Evolutionary conservation across 2,888 invertebrate species (phyloP).

Genomic region (Cataglyphis albicans): DNA sequence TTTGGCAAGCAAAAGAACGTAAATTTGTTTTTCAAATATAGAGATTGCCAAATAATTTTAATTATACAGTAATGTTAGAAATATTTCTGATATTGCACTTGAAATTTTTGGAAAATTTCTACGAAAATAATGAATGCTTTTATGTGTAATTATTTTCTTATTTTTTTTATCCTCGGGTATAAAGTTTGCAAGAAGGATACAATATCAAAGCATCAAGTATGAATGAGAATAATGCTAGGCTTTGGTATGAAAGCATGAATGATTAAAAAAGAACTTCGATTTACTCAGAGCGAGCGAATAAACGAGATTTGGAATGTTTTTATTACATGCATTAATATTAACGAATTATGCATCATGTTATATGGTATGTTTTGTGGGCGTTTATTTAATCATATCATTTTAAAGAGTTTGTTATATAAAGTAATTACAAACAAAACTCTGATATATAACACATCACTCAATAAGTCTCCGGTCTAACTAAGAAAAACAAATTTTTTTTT

Average conservation of each 20-base stretch:
- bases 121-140: neutral
- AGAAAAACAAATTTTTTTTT: no score
- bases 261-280: neutral
- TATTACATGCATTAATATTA: neutral
- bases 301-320: neutral
- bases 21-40: conserved; percentile 10
- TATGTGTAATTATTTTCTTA: neutral
- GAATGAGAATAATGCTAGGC: conserved; percentile 18
- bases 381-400: conserved; percentile 17
- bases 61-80: neutral
- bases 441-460: neutral
- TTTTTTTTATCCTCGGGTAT: neutral
- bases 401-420: conserved; percentile 1
- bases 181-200: neutral
- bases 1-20: neutral
- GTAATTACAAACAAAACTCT: neutral
- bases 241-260: conserved; percentile 10
- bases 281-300: neutral
- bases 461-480: no score
- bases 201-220: conserved; percentile 10
- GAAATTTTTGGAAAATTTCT: neutral
- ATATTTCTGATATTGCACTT: neutral
- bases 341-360: neutral
- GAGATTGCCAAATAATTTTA: conserved; percentile 31
- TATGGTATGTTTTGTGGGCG: neutral